Conservation (phyloP, 1,140 invertebrate genomes). For the Macrosteles quadrilineatus region DNA sequence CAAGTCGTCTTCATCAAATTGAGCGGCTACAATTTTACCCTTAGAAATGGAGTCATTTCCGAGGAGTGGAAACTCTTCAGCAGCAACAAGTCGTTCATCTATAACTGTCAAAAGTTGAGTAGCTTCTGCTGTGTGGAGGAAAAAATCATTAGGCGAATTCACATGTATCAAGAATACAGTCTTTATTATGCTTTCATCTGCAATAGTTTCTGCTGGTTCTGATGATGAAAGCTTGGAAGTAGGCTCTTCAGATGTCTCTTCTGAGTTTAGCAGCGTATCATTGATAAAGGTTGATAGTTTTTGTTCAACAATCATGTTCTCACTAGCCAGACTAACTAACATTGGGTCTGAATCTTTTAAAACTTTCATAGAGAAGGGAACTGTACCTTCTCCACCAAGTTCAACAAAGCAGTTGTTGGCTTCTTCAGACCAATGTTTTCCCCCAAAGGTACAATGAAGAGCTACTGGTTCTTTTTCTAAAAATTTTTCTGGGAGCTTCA, state of each 20-base stretch:
- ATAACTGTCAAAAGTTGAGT: constrained; percentile 9
- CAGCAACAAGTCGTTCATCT: constrained; percentile 48
- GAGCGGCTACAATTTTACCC: constrained; percentile 62
- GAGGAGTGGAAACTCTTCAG: constrained; percentile 54
- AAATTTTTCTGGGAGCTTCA: constrained; percentile 30
- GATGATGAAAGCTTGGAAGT: too few relatives aligned
- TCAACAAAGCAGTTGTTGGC: constrained; percentile 23
- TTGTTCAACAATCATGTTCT: not conserved
- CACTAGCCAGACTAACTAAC: constrained; percentile 25
- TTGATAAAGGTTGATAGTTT: not conserved
- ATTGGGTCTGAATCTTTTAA: constrained; percentile 9
- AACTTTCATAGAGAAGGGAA: constrained; percentile 25
- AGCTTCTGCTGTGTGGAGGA: constrained; percentile 28
- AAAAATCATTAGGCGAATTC: constrained; percentile 35
- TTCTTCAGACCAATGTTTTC: constrained; percentile 14
- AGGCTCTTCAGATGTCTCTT: not conserved
- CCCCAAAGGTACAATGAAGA: constrained; percentile 18
- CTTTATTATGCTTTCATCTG: constrained; percentile 3
- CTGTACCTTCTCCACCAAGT: constrained; percentile 8
- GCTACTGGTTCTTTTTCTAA: constrained; percentile 18
- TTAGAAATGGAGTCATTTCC: constrained; percentile 50
- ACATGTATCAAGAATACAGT: constrained; percentile 26
- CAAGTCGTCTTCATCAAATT: constrained; percentile 61
- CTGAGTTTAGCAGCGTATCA: not conserved
- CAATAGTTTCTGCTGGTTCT: not conserved